Percentiles rank a stretch among this genome's conserved stretches.
Evolutionary conservation across 2,113 vertebrate genomes (phyloP).

Genomic region (Empidonax alnorum): DNA sequence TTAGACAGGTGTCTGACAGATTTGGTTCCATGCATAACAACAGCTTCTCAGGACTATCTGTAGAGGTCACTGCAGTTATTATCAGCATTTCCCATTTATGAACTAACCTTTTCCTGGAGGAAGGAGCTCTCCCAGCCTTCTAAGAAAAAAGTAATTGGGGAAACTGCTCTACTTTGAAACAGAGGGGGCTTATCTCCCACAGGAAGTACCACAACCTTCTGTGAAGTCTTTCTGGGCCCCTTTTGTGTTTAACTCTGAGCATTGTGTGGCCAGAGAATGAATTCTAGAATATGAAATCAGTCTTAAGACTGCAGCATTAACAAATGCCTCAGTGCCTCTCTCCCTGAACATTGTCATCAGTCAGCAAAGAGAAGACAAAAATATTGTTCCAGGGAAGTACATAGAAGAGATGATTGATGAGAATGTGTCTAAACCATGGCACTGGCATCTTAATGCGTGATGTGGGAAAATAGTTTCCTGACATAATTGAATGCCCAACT

Average conservation of each 20-base stretch:
- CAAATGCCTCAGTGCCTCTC: background rate
- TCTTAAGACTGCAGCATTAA: background rate
- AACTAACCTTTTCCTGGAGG: background rate
- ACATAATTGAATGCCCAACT: background rate
- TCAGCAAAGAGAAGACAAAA: background rate
- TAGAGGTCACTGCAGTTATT: background rate
- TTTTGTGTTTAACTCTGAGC: background rate
- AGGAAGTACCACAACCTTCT: background rate
- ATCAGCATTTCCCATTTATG: constrained; percentile 17
- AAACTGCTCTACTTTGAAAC: background rate
- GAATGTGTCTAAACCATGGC: background rate
- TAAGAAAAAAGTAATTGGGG: background rate
- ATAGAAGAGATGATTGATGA: background rate
- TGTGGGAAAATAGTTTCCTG: background rate
- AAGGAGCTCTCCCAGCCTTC: background rate
- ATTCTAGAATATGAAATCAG: background rate
- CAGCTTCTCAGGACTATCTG: background rate
- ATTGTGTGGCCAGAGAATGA: background rate
- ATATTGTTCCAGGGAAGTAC: background rate
- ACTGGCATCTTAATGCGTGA: background rate
- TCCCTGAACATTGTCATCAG: background rate
- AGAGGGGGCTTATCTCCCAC: background rate
- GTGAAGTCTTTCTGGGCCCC: background rate
- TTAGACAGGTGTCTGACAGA: constrained; percentile 14
- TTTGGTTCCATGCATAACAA: background rate